Evolutionary conservation across 2,797 vertebrate genomes (phyloP).

Genomic region (Melanogrammus aeglefinus): DNA sequence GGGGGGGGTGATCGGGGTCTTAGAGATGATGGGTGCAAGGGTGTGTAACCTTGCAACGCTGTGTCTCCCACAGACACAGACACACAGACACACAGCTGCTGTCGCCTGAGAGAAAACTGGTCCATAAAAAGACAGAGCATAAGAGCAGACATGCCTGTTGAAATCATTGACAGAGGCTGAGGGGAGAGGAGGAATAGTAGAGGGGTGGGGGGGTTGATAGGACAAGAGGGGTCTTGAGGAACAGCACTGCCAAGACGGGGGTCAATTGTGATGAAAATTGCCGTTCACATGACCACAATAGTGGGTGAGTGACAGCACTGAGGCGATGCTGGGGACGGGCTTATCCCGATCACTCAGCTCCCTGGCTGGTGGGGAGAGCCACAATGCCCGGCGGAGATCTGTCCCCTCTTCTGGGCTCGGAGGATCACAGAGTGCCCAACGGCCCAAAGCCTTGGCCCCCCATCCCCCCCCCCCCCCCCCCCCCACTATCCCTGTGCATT

Average conservation of each 20-base stretch:
- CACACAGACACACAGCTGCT: conserved; percentile 6
- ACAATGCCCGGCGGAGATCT: conserved; percentile 67
- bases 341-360: conserved; percentile 71
- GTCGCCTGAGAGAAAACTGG: conserved; percentile 16
- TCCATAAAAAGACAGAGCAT: conserved; percentile 16
- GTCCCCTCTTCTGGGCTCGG: conserved; percentile 66
- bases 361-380: conserved; percentile 62
- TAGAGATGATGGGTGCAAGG: no score
- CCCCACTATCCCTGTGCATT: conserved; percentile 56
- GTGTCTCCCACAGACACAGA: not conserved
- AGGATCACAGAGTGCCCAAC: conserved; percentile 66
- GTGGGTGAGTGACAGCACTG: conserved; percentile 68
- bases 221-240: conserved; percentile 50
- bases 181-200: conserved; percentile 47
- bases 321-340: conserved; percentile 58
- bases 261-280: conserved; percentile 75
- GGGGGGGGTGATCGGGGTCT: conserved; percentile 1
- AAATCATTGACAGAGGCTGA: conserved; percentile 46
- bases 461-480: conserved; percentile 16
- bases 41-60: no score
- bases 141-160: conserved; percentile 42
- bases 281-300: conserved; percentile 71
- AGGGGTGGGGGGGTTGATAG: conserved; percentile 26
- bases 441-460: conserved; percentile 65
- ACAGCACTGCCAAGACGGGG: conserved; percentile 67